Evolutionary conservation across 2,888 invertebrate species (phyloP).

Genomic region (Synanthedon andrenaeformis): DNA sequence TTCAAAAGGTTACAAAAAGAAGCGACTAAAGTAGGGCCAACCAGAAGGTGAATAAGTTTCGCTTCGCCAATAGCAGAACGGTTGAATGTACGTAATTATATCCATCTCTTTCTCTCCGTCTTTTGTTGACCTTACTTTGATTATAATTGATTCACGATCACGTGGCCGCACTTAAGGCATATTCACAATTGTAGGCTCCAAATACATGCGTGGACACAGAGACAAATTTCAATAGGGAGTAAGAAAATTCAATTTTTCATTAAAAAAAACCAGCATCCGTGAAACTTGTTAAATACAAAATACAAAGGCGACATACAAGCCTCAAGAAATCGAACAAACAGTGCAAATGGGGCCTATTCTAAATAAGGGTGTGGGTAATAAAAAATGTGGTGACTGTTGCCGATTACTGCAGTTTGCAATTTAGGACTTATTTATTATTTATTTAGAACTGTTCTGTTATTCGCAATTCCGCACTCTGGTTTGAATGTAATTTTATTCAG

Average conservation of each 20-base stretch:
- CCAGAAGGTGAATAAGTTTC: no score
- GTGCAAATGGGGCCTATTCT: slow-evolving; percentile 69
- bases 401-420: slow-evolving; percentile 3
- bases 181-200: neutral
- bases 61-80: no score
- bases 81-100: no score
- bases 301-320: slow-evolving; percentile 25
- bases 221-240: slow-evolving; percentile 18
- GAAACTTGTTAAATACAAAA: slow-evolving; percentile 26
- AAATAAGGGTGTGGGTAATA: slow-evolving; percentile 49
- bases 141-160: no score
- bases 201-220: slow-evolving; percentile 68
- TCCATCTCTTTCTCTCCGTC: no score
- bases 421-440: no score
- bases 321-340: slow-evolving; percentile 26
- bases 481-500: no score
- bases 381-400: slow-evolving; percentile 54
- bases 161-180: no score
- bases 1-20: neutral
- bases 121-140: no score
- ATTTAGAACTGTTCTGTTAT: no score
- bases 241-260: slow-evolving; percentile 7
- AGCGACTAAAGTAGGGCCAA: neutral
- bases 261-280: slow-evolving; percentile 1
- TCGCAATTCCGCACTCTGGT: no score